Conservation (phyloP, 2,113 vertebrate genomes). For the Tiliqua scincoides region DNA sequence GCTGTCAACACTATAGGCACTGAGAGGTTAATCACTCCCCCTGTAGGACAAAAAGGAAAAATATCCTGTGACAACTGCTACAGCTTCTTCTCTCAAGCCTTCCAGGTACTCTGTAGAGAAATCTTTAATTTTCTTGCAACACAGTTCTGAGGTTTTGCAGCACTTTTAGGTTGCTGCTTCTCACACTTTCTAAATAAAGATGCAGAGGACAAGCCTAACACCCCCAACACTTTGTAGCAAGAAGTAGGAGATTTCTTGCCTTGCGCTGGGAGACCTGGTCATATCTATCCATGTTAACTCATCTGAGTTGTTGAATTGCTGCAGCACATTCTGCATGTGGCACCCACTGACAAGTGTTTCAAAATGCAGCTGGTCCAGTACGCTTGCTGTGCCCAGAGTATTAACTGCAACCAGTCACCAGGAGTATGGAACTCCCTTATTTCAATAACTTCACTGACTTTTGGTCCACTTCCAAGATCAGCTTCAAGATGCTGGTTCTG, state of each 20-base stretch:
- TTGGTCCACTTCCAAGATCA: too few species aligned
- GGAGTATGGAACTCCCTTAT: too few species aligned
- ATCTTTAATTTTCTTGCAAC: background rate
- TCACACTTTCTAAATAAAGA: background rate
- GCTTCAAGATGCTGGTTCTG: too few species aligned
- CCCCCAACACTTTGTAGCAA: background rate
- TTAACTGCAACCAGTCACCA: too few species aligned
- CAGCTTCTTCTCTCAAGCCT: background rate
- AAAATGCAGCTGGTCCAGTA: too few species aligned
- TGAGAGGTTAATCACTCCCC: constrained; percentile 95
- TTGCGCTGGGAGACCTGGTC: background rate
- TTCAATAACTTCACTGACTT: too few species aligned
- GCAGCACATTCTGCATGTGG: too few species aligned
- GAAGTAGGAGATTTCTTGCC: background rate
- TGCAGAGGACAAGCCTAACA: background rate
- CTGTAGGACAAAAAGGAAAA: constrained; percentile 65
- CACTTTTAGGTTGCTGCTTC: background rate
- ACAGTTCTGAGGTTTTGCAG: background rate
- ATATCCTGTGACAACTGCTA: background rate
- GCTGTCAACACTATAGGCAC: constrained; percentile 93
- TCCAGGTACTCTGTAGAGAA: background rate
- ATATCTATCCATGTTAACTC: too few species aligned
- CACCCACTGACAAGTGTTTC: too few species aligned
- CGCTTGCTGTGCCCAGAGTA: too few species aligned
- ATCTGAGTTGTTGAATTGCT: too few species aligned